Base-by-base conservation (phyloP, 2,113 vertebrate species). In the Marcusenius ussheri region DNA sequence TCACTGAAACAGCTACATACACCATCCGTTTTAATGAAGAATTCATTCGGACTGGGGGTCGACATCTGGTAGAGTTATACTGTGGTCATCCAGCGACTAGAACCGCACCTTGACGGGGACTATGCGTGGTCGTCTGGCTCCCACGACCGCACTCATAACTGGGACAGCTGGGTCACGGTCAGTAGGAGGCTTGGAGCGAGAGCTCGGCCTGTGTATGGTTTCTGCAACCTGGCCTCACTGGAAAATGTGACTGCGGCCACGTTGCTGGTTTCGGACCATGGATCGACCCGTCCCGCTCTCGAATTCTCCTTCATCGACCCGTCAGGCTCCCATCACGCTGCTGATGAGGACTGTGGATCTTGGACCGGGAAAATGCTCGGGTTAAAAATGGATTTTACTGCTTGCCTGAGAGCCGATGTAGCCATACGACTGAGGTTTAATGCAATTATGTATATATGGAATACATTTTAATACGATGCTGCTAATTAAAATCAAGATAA, bases 371-470 rank as follows among this genome's bases (percentile, higher is more conserved):
- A 93, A 91, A 39, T 92, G 92, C 92, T 91, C n/a, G 49, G 92
- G 90, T 93, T 94, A 93, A 93, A 95, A 94, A 95, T 95, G 93
- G 93, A 92, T 94, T 95, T 92, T 92, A 95, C 93, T 92, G 92
- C 93, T 90, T 92, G 91, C 92, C 90, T 89, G 84, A 92, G 92
- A 94, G 92, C 91, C 93, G 93, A 93, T 93, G 92, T 90, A 27
- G 51, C 93, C 93, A 94, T 94, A 93, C 92, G 91, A 93, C 62
- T 94, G 92, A 96, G 93, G 92, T 93, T 91, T 94, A 93, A 95
- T 94, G 93, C 89, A 90, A 93, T 94, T 94, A 95, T 95, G 92
- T 94, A 95, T 95, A 94, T 93, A 93, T 93, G 93, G 94, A 94
- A 94, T 94, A 90, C 53, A 86, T 94, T 95, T 96, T 94, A 95